Base-by-base conservation (phyloP, 2,797 vertebrate genomes). In the Pampus argenteus region DNA sequence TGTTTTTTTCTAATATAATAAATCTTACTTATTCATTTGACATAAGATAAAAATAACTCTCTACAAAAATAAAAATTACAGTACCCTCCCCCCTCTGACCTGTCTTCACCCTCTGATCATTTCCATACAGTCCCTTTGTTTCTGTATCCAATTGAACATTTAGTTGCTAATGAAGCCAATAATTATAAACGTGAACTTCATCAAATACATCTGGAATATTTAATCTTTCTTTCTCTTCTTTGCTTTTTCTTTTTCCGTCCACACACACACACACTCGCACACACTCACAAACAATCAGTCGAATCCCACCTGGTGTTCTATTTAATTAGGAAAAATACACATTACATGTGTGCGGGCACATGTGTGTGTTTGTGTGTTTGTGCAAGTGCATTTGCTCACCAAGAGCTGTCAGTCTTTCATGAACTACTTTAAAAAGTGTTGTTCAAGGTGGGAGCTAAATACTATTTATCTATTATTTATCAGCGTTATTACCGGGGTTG, bases 381-480 rank as follows among this genome's bases (percentile, higher is more conserved):
- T 72, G 56, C 45, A 15, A 42, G 79, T 61, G 78, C 42, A 3
- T 76, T 78, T 74, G 79, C 79, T 86, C 74, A 58, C 81, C 73
- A 58, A 89, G 86, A 88, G 85, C 88, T 88, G 91, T 91, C 92
- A 93, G 77, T 91, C 86, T 91, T 90, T 91, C 86, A 89, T 91
- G 86, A 88, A 88, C 80, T 87, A 82, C 90, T 93, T 92, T 89
- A 90, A 93, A 92, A 91, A 89, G 83, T 89, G 82, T 86, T 90
- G 89, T 91, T 93, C 88, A 93, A 94, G 91, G 92, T 94, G 91
- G 91, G 89, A 92, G 92, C 92, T 93, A 94, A 95, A 93, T 90
- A 92, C 89, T 93, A 89, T 93, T 93, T 94, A 92, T 93, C 89
- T 92, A 89, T 93, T 92, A 94, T 94, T 94, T 91, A 94, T 94